These are phyloP conservation scores for Tringa solitaria DNA, from an alignment of 2,113 vertebrate genomes.

Conservation along the genomic window DNA sequence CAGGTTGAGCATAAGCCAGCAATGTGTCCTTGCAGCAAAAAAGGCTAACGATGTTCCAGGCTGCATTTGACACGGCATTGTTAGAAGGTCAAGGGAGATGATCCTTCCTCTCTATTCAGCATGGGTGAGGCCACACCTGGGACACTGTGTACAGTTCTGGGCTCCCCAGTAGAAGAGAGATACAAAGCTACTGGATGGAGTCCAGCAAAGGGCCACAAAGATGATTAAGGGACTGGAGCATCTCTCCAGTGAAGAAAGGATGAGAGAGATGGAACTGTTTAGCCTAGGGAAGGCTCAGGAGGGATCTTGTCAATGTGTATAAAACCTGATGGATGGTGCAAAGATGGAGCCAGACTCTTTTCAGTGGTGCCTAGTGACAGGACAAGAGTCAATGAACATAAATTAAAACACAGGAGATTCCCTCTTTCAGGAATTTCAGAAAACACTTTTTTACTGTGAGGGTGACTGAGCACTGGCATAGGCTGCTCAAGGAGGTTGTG, in stretches of 20 bases:
- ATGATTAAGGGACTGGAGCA: too few species aligned
- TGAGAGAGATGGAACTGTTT: neutral
- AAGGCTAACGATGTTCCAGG: fast-evolving
- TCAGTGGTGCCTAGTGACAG: neutral
- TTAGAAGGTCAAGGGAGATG: neutral
- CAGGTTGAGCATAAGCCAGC: neutral
- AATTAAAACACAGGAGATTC: neutral
- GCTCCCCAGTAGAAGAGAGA: neutral
- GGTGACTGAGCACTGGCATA: neutral
- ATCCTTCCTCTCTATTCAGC: neutral
- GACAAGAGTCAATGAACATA: neutral
- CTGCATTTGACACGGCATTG: neutral
- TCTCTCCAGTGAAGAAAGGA: neutral
- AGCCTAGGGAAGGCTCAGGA: neutral
- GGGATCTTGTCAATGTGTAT: too few species aligned
- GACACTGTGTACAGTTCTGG: neutral
- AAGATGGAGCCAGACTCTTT: neutral
- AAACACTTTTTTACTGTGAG: neutral
- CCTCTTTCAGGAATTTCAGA: neutral
- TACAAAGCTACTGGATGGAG: neutral
- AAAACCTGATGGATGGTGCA: neutral
- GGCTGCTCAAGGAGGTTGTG: neutral
- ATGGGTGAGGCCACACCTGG: neutral
- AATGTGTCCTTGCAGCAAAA: neutral
- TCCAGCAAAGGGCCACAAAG: neutral